These are phyloP conservation scores for Hyposmocoma kahamanoa DNA, from an alignment of 1,140 invertebrate species.

Conservation along the genomic window DNA sequence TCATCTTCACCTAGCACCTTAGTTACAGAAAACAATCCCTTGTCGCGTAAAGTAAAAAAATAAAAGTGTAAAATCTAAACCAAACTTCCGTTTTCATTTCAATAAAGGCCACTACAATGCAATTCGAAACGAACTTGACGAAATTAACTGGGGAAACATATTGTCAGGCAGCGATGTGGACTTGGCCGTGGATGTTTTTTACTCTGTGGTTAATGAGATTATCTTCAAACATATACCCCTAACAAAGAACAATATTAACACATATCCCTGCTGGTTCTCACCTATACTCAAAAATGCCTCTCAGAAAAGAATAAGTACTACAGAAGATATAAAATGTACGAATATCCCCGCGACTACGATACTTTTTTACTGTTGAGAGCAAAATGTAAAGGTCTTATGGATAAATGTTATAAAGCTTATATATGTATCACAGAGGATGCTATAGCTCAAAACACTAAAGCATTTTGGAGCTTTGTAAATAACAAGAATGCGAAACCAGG, in stretches of 20 bases:
- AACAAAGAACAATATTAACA: neutral
- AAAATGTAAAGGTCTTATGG: neutral
- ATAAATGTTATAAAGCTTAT: neutral
- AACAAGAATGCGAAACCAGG: neutral
- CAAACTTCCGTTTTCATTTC: too few species aligned
- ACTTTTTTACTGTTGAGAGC: neutral
- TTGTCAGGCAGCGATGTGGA: too few species aligned
- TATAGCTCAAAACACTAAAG: neutral
- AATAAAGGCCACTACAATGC: too few species aligned
- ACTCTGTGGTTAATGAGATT: too few species aligned
- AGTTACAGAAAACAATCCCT: too few species aligned
- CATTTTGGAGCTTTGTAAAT: neutral
- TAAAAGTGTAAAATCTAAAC: too few species aligned
- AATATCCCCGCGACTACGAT: conserved; percentile 3
- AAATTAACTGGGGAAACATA: too few species aligned
- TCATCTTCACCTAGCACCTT: too few species aligned
- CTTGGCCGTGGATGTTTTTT: too few species aligned
- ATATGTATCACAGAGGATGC: neutral
- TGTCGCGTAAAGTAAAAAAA: too few species aligned
- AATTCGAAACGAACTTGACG: too few species aligned
- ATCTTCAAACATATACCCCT: neutral
- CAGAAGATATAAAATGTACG: conserved; percentile 2
- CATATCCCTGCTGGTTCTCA: too few species aligned
- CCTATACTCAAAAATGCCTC: neutral
- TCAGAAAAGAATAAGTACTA: neutral